Base-by-base conservation (phyloP, 23 tunicate genomes). In the Halocynthia roretzi region DNA sequence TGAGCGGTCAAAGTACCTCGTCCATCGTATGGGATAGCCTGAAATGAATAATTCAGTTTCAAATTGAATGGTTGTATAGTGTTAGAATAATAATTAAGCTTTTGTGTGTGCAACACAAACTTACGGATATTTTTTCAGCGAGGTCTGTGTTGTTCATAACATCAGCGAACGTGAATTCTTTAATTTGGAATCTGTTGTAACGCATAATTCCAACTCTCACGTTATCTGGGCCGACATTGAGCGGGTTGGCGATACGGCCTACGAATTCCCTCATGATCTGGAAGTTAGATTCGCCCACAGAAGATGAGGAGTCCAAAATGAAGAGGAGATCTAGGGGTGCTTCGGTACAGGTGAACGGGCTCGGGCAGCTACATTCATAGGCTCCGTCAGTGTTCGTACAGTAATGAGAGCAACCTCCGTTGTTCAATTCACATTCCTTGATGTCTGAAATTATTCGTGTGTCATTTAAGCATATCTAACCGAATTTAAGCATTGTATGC, bases 381-480 rank as follows among this genome's bases (percentile, higher is more conserved):
- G 87, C 67, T 23, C 99, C 99, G 70, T 81, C 70, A 6, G 84
- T 69, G 87, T 94, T 94, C 70, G 83, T 90, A 70, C 94, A 90
- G 71, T 11, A 72, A 81, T 92, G 88, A 52, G 99, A 90, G 77
- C 99, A 96, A 10, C 92, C 96, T 5, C 99, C 99, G 73, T 94
- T 94, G 90, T 94, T 78, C 18, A 31, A 57, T 2, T 81, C 86
- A 67, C 99, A 96, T 63, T 96, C 99, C 58, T 96, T 76, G 81
- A 90, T 90, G 63, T 96, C 99, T 87, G 77, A 17, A 79, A 72
- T 15, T 51, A 76, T 9, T 21, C 54, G 14, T 70, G 50, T 52
- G 51, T 15, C 23, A 67, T 20, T 22, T 0, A 22, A 2, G 12
- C 20, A 15, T 18, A 67, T 18, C 72, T 22, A 15, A 22, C 20